Evolutionary conservation across 2,113 vertebrate genomes (phyloP).

Genomic region (Galeopterus variegatus): DNA sequence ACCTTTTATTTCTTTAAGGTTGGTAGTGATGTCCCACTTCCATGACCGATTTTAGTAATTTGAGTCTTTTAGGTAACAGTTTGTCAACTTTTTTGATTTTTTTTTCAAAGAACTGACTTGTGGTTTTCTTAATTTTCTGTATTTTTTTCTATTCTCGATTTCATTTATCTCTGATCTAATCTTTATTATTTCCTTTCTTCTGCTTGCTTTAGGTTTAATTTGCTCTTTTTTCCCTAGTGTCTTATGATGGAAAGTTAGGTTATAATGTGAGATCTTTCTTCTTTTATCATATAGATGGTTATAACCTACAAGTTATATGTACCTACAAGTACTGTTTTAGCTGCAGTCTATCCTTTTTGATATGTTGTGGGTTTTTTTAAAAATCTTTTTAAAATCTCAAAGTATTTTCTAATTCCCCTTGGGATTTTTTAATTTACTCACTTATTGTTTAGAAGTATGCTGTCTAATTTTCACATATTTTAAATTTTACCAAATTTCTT

Average conservation of each 20-base stretch:
- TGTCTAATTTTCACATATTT: neutral
- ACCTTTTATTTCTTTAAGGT: neutral
- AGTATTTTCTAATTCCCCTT: neutral
- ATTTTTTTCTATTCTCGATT: neutral
- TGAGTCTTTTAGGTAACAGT: neutral
- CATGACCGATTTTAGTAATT: neutral
- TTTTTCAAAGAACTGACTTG: neutral
- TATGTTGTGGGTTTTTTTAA: neutral
- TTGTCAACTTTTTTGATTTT: neutral
- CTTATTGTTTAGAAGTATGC: neutral
- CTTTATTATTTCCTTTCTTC: neutral
- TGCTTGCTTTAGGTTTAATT: neutral
- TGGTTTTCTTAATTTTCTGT: neutral
- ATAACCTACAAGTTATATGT: too few relatives aligned
- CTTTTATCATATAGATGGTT: neutral
- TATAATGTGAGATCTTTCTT: neutral
- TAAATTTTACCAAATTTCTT: neutral
- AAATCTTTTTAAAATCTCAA: neutral
- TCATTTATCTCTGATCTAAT: neutral
- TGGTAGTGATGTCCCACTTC: neutral
- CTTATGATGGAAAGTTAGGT: neutral
- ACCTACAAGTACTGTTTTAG: neutral
- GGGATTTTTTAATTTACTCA: neutral
- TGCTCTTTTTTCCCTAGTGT: neutral
- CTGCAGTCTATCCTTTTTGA: neutral